phyloP scores from a whole-genome alignment of 2,888 invertebrate genomes.

The Phasia obesa region DNA sequence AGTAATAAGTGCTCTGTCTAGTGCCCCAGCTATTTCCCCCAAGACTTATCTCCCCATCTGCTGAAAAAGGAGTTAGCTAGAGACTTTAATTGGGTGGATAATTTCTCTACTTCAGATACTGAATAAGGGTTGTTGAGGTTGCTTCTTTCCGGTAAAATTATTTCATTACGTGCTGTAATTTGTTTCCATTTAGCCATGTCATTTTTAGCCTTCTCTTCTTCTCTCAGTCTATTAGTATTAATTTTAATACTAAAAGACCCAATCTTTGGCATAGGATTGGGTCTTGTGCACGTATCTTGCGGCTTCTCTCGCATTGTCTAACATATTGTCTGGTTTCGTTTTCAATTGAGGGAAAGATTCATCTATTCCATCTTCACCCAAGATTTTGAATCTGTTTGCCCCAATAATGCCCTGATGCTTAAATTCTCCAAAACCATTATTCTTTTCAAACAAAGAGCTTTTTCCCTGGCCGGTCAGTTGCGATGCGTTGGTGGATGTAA shows the following conservation, averaged over 20 bases:
- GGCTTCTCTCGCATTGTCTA: too few species aligned
- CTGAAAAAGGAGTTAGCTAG: background rate
- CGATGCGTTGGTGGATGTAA: too few species aligned
- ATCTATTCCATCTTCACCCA: too few species aligned
- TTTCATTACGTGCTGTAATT: background rate
- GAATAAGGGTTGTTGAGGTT: background rate
- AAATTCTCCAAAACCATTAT: too few species aligned
- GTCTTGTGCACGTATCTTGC: background rate
- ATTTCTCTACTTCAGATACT: background rate
- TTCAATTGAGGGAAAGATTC: too few species aligned
- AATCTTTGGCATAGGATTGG: background rate
- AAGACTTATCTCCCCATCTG: background rate
- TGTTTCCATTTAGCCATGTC: background rate
- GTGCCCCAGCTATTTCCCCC: background rate
- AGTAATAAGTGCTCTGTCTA: background rate
- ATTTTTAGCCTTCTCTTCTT: background rate
- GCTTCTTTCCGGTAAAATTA: background rate
- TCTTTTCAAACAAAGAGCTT: too few species aligned
- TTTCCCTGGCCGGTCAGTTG: too few species aligned
- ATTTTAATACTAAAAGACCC: too few species aligned
- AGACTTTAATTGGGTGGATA: background rate
- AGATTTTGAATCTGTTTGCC: too few species aligned
- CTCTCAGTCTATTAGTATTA: conserved; percentile 5
- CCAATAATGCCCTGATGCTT: too few species aligned
- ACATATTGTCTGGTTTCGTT: too few species aligned